Evolutionary conservation across 2,888 invertebrate genomes (phyloP), one percentile per base, ranked within the genome.

Genomic region (Sesamia inferens): DNA sequence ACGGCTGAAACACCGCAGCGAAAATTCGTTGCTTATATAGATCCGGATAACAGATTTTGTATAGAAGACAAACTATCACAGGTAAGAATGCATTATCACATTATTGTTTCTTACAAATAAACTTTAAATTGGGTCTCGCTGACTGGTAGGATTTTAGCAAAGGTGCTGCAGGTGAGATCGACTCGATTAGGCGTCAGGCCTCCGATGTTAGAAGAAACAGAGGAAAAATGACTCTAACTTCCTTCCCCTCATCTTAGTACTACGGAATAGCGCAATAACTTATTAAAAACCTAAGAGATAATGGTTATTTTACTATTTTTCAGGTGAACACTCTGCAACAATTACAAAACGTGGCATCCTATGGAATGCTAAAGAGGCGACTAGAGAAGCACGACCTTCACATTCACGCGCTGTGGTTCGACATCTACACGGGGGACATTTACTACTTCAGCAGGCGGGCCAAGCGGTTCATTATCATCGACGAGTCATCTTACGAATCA

Each of bases 391-490:
- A 98, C 87, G 97, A 98, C 90, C 96, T 99, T 59, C 98, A 98
- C 88, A 98, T 99, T 83, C 99, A 99, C 89, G 99, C 99, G 0
- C 95, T 99, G 57, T 99, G 99, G 99, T 99, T 99, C 92, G 99
- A 99, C 92, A 99, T 99, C 92, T 99, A 99, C 91, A 99, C 99
- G 0, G 99, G 99, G 0, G 99, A 99, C 92, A 98, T 99, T 88
- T 99, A 98, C 92, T 99, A 98, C 93, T 99, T 99, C 91, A 99
- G 99, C 90, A 97, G 99, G 87, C 97, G 98, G 47, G 97, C 98
- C 61, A 99, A 99, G 93, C 96, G 97, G 75, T 99, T 99, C 92
- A 96, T 99, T 22, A 97, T 98, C 83, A 98, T 99, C 74, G 98
- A 98, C 90, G 99, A 99, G 93, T 94, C 97, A 2, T 98, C 97